A percentile compares a stretch with the other conserved stretches of the same genome.
These are phyloP conservation scores for Bovichtus variegatus DNA, from an alignment of 2,797 vertebrate genomes.

Conservation along the genomic window DNA sequence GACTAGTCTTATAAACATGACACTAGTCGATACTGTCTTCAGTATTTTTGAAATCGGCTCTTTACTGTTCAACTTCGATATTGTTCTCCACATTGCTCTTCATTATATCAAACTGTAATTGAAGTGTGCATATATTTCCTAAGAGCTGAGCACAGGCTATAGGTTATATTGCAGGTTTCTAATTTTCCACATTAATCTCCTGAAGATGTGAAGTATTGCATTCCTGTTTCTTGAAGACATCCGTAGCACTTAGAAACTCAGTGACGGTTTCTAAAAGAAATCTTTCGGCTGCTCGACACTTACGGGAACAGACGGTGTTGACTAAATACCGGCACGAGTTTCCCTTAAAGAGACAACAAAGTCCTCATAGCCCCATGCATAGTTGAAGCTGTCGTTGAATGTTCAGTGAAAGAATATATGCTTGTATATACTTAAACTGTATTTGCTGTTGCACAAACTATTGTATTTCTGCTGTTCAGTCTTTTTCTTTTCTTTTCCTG, in stretches of 20 bases:
- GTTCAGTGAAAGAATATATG: constrained; percentile 66
- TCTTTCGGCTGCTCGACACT: constrained; percentile 12
- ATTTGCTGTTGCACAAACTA: constrained; percentile 72
- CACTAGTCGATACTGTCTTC: constrained; percentile 16
- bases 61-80: constrained; percentile 9
- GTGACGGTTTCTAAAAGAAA: constrained; percentile 14
- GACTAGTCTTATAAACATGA: constrained; percentile 24
- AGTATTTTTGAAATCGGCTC: constrained; percentile 27
- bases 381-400: constrained; percentile 68
- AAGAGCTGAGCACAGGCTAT: constrained; percentile 16
- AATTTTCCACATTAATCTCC: background rate
- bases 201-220: constrained; percentile 13
- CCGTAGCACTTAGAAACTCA: constrained; percentile 39
- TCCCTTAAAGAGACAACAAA: constrained; percentile 13
- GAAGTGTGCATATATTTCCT: background rate
- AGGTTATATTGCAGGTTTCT: constrained; percentile 21
- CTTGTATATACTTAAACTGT: constrained; percentile 75
- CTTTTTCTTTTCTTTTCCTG: constrained; percentile 3
- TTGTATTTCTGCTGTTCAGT: constrained; percentile 65
- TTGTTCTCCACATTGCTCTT: constrained; percentile 7
- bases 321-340: constrained; percentile 20
- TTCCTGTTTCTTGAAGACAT: constrained; percentile 26
- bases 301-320: constrained; percentile 20
- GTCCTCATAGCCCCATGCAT: constrained; percentile 34
- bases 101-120: constrained; percentile 13